phyloP scores from a whole-genome alignment of 2,113 vertebrate genomes.

The Pterocles gutturalis region DNA sequence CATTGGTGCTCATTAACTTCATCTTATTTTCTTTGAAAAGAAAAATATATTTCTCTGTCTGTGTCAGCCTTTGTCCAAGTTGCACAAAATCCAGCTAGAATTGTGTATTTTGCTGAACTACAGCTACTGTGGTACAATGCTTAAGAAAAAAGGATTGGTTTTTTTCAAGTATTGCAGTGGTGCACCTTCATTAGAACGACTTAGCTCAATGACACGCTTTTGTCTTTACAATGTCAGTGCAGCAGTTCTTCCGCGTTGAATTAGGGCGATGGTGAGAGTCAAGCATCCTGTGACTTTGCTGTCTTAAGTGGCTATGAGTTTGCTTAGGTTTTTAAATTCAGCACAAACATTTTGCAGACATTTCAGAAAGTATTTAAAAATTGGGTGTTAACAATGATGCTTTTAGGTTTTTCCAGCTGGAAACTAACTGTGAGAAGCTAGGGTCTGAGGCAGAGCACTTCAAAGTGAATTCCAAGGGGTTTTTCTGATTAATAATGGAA shows the following conservation, averaged over 20 bases:
- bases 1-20: neutral
- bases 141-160: neutral
- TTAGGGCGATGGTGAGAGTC: neutral
- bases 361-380: neutral
- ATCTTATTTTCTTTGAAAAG: neutral
- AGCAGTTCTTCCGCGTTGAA: neutral
- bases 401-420: neutral
- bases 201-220: neutral
- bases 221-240: neutral
- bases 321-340: neutral
- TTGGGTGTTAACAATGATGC: neutral
- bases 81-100: neutral
- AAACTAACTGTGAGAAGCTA: neutral
- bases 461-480: conserved; percentile 8
- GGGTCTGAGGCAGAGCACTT: neutral
- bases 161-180: neutral
- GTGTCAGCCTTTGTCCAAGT: neutral
- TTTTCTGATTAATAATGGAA: conserved; percentile 17
- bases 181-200: neutral
- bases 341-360: neutral
- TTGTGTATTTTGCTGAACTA: neutral
- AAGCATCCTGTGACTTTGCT: neutral
- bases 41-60: neutral
- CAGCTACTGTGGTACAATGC: neutral
- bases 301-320: neutral